Base-by-base conservation (phyloP, 2,113 vertebrate genomes). In the Saccopteryx leptura region DNA sequence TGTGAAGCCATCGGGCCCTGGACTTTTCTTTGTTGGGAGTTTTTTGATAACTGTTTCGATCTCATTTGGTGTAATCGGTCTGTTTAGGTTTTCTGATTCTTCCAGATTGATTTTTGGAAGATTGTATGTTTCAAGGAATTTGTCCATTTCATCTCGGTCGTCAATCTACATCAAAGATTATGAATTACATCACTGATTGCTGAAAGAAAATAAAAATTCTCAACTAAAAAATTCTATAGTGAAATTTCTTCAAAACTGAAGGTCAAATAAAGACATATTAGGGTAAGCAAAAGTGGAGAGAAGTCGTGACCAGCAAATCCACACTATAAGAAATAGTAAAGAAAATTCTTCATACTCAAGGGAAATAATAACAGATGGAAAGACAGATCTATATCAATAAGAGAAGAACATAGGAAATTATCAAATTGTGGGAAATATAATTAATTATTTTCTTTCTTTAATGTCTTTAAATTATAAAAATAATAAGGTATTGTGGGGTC, bases 241-340 rank as follows among this genome's bases (percentile, higher is more conserved):
- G 18, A 61, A 94, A 71, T 52, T 26, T 58, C 63, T 68, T 78
- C 68, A 86, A 78, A 96, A 81, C 15, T 93, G 65, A 76, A 39
- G 23, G 66, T 74, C 13, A 93, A 81, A 96, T 85, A 91, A 79
- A 96, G 26, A 31, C 71, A 86, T 76, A 28, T 76, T 93, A 26
- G 68, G 28, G 78, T 71, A 91, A 94, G 60, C 39, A 81, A 91
- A 94, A 94, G 8, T 54, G 5, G 26, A 81, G 33, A 80, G 5
- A 93, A 88, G n/a, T 65, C 18, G 39, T 24, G 85, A 72, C 18
- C 56, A 83, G 69, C 11, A 95, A 24, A 85, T 13, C 2, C 46
- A 72, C 21, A 65, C 6, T 79, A 63, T 1, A 85, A 58, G n/a
- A 93, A 88, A 91, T 81, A 14, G 58, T 75, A 52, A 61, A 68